A percentile compares a stretch with the other conserved stretches of the same genome.
Evolutionary conservation across 2,797 vertebrate species (phyloP).

Genomic region (Acropternis orthonyx): DNA sequence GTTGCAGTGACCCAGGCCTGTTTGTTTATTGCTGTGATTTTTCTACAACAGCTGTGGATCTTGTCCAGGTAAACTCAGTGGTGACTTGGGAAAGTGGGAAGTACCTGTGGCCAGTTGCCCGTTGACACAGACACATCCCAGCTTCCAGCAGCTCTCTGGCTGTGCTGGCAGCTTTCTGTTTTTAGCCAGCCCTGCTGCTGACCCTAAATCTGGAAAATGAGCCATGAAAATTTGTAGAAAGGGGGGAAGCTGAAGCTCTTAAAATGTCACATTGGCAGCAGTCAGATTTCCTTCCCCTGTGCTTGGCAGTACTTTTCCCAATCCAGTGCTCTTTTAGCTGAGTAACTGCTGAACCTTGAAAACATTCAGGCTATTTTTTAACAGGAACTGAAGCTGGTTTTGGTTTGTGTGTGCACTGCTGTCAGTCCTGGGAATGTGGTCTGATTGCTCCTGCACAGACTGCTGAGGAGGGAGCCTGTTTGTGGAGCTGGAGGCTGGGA

Average conservation of each 20-base stretch:
- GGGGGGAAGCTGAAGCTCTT: not conserved
- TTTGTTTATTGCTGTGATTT: slow-evolving; percentile 98
- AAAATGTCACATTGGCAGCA: not conserved
- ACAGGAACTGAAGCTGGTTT: not conserved
- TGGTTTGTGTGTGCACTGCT: not conserved
- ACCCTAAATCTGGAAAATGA: not conserved
- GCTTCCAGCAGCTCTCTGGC: not conserved
- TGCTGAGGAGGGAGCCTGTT: not conserved
- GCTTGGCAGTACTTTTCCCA: not conserved
- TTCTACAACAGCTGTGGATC: slow-evolving; percentile 89
- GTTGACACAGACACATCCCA: not conserved
- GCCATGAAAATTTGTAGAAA: not conserved
- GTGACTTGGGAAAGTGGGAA: not conserved
- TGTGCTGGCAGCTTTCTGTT: not conserved
- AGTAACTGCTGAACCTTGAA: slow-evolving; percentile 26
- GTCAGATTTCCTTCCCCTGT: not conserved
- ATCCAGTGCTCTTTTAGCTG: not conserved
- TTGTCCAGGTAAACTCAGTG: slow-evolving; percentile 86
- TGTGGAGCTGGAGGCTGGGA: not conserved
- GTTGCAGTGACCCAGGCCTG: slow-evolving; percentile 88
- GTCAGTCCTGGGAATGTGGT: not conserved
- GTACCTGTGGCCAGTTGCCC: not conserved
- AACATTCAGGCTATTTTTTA: slow-evolving; percentile 5
- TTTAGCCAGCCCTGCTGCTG: not conserved
- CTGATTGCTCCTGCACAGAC: not conserved